Conservation (phyloP, 1,140 invertebrate species). For the Dreissena polymorpha region DNA sequence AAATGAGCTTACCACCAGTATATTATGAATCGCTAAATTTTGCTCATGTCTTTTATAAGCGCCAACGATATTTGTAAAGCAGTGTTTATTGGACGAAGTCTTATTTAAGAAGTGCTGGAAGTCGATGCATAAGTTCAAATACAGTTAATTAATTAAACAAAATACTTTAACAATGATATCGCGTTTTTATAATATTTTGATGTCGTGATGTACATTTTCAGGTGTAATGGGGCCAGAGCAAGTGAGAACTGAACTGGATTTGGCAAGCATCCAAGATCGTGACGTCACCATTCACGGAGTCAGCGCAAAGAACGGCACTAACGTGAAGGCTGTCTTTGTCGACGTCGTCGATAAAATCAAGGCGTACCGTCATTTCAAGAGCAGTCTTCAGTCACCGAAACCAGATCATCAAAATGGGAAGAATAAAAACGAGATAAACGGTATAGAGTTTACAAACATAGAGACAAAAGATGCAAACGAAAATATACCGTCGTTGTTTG, state of each 20-base stretch:
- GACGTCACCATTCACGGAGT: slow-evolving; percentile 22
- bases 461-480: slow-evolving; percentile 22
- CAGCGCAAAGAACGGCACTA: slow-evolving; percentile 19
- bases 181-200: too few relatives aligned
- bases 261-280: slow-evolving; percentile 19
- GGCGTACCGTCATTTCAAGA: slow-evolving; percentile 36
- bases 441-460: slow-evolving; percentile 21
- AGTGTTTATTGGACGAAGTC: too few relatives aligned
- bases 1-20: too few relatives aligned
- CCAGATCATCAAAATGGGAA: neutral
- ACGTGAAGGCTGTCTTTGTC: slow-evolving; percentile 10
- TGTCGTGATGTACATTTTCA: neutral
- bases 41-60: too few relatives aligned
- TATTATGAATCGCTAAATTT: too few relatives aligned
- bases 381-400: neutral
- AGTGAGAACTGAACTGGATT: slow-evolving; percentile 18
- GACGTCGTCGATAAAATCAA: slow-evolving; percentile 48
- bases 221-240: slow-evolving; percentile 27
- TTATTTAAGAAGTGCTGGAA: too few relatives aligned
- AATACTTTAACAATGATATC: too few relatives aligned
- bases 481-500: slow-evolving; percentile 35
- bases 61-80: too few relatives aligned
- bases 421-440: neutral
- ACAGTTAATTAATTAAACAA: too few relatives aligned
- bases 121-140: too few relatives aligned